phyloP scores from a whole-genome alignment of 64 coral and sea anemone genomes.

The Trachythela sp. region DNA sequence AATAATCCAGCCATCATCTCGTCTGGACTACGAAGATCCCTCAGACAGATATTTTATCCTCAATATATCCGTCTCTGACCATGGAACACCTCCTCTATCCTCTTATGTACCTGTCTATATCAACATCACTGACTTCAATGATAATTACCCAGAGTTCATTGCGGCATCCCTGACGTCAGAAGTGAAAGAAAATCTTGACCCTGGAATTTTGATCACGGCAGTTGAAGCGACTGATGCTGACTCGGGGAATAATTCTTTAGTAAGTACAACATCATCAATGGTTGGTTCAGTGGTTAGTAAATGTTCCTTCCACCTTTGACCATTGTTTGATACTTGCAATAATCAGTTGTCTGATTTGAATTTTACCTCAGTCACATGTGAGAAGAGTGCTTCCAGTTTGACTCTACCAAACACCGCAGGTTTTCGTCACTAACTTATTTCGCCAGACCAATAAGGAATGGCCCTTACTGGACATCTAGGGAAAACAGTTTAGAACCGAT shows the following conservation, averaged over 20 bases:
- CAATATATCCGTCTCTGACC: constrained; percentile 76
- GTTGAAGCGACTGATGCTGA: constrained; percentile 63
- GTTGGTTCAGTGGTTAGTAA: too few relatives aligned
- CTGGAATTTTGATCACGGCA: constrained; percentile 31
- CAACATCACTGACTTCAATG: constrained; percentile 85
- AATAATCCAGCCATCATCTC: constrained; percentile 76
- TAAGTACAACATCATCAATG: neutral
- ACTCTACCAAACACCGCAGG: too few relatives aligned
- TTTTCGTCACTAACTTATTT: too few relatives aligned
- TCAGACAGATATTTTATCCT: constrained; percentile 64
- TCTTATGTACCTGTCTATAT: constrained; percentile 52
- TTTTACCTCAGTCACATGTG: too few relatives aligned
- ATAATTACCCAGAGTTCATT: constrained; percentile 72
- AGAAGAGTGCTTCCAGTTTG: too few relatives aligned
- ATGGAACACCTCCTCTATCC: constrained; percentile 48
- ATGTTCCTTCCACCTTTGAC: too few relatives aligned
- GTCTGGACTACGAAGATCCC: constrained; percentile 77
- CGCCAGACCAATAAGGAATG: too few relatives aligned
- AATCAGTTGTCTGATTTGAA: too few relatives aligned
- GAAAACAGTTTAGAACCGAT: too few relatives aligned
- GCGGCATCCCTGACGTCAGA: constrained; percentile 34
- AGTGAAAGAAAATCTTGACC: constrained; percentile 50
- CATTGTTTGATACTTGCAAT: too few relatives aligned
- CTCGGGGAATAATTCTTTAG: constrained; percentile 57
- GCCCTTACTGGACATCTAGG: too few relatives aligned